phyloP scores from a whole-genome alignment of 2,888 invertebrate species.

The Dynastes grantii region DNA sequence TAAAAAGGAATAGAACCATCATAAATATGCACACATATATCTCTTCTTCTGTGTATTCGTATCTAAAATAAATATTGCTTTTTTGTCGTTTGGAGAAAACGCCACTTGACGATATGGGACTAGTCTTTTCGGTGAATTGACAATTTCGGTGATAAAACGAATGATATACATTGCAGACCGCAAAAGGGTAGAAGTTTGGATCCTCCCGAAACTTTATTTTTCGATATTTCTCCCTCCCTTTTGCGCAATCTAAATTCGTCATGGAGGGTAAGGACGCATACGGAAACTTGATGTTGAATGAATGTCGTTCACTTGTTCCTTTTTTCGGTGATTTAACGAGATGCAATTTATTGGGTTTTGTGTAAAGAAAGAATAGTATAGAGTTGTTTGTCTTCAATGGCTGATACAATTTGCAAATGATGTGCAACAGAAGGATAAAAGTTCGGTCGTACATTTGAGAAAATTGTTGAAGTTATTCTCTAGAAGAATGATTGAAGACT shows the following conservation, averaged over 20 bases:
- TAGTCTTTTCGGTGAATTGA: conserved; percentile 46
- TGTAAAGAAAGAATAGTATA: neutral
- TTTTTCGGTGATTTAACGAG: neutral
- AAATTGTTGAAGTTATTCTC: too few species aligned
- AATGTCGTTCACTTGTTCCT: conserved; percentile 13
- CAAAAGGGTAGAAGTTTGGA: conserved; percentile 41
- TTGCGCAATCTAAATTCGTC: conserved; percentile 42
- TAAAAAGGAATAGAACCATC: conserved; percentile 25
- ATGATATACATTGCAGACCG: conserved; percentile 42
- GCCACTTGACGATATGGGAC: conserved; percentile 42
- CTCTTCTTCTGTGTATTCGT: conserved; percentile 32
- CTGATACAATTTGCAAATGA: conserved; percentile 9
- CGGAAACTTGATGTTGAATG: conserved; percentile 35
- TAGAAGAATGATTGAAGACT: too few species aligned
- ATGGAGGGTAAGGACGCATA: conserved; percentile 13
- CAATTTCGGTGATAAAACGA: conserved; percentile 40
- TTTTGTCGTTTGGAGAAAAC: conserved; percentile 43
- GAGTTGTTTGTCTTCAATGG: neutral
- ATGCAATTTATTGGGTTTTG: neutral
- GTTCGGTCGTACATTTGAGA: neutral
- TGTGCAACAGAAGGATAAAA: neutral
- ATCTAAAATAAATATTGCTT: conserved; percentile 48
- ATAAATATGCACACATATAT: conserved; percentile 31
- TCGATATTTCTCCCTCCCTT: conserved; percentile 22
- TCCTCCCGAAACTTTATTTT: conserved; percentile 41